phyloP scores from a whole-genome alignment of 2,888 invertebrate species.

The Vesta saturnalis region DNA sequence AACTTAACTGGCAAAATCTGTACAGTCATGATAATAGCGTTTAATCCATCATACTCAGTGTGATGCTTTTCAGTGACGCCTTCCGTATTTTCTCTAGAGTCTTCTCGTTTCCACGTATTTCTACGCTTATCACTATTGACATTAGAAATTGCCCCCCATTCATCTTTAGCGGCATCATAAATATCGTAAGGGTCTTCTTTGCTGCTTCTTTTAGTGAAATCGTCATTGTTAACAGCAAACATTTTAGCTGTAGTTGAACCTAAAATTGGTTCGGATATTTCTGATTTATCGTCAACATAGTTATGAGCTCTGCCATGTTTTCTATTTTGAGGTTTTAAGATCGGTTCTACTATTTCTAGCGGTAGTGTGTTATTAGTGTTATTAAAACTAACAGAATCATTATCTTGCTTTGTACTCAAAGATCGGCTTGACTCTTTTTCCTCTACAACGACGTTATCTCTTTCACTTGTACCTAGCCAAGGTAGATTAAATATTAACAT shows the following conservation, averaged over 20 bases:
- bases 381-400: slow-evolving; percentile 32
- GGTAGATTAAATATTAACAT: slow-evolving; percentile 63
- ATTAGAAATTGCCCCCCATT: slow-evolving; percentile 54
- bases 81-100: slow-evolving; percentile 25
- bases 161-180: slow-evolving; percentile 55
- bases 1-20: slow-evolving; percentile 82
- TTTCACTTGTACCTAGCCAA: slow-evolving; percentile 64
- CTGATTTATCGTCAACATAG: slow-evolving; percentile 60
- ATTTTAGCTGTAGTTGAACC: slow-evolving; percentile 54
- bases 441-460: slow-evolving; percentile 63
- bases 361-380: slow-evolving; percentile 13
- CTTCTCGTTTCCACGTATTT: slow-evolving; percentile 57
- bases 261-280: slow-evolving; percentile 75
- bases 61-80: not conserved
- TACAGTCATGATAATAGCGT: slow-evolving; percentile 52
- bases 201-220: slow-evolving; percentile 56
- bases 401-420: slow-evolving; percentile 61
- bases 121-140: slow-evolving; percentile 42
- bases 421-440: slow-evolving; percentile 68
- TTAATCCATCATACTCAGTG: not conserved
- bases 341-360: slow-evolving; percentile 80
- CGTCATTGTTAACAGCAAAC: slow-evolving; percentile 59
- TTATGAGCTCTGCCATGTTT: slow-evolving; percentile 65
- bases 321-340: slow-evolving; percentile 71
- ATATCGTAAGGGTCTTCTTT: slow-evolving; percentile 52